Evolutionary conservation across 1,140 invertebrate species (phyloP).

Genomic region (Popillia japonica): DNA sequence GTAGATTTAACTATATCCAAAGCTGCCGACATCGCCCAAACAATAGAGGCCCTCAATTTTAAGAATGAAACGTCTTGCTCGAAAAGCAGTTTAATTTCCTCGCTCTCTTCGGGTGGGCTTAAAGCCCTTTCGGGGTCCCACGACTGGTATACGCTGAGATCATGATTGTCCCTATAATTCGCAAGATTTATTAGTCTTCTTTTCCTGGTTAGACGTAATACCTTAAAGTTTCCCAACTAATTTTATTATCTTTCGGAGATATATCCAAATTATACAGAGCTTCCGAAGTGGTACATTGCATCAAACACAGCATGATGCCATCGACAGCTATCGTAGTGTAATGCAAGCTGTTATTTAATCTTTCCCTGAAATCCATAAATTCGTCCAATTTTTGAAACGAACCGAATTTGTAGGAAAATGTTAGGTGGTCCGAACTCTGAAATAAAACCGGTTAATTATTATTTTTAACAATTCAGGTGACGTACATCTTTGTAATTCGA

Average conservation of each 20-base stretch:
- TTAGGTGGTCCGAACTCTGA: slow-evolving; percentile 89
- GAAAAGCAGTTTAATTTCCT: slow-evolving; percentile 49
- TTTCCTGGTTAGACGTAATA: slow-evolving; percentile 37
- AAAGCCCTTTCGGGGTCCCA: slow-evolving; percentile 64
- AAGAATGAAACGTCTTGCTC: slow-evolving; percentile 53
- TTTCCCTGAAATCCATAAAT: slow-evolving; percentile 84
- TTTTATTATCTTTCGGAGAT: slow-evolving; percentile 61
- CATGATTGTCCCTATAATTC: slow-evolving; percentile 65
- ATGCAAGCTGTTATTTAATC: slow-evolving; percentile 84
- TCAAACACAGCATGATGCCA: slow-evolving; percentile 79
- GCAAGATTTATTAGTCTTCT: neutral
- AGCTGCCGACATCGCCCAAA: slow-evolving; percentile 47
- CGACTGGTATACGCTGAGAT: slow-evolving; percentile 66
- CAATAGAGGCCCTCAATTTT: slow-evolving; percentile 49
- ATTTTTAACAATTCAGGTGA: slow-evolving; percentile 34
- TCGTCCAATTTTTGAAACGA: slow-evolving; percentile 93
- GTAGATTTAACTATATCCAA: slow-evolving; percentile 48
- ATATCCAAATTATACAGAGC: slow-evolving; percentile 60
- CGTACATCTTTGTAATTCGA: slow-evolving; percentile 86
- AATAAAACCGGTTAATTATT: neutral
- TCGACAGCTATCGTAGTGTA: slow-evolving; percentile 80
- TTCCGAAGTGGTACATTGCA: slow-evolving; percentile 62
- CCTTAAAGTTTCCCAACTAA: slow-evolving; percentile 63
- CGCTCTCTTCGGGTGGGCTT: slow-evolving; percentile 48
- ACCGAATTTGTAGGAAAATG: slow-evolving; percentile 92